phyloP scores from a whole-genome alignment of 1,140 invertebrate species.

The Stenopsyche tienmushanensis region DNA sequence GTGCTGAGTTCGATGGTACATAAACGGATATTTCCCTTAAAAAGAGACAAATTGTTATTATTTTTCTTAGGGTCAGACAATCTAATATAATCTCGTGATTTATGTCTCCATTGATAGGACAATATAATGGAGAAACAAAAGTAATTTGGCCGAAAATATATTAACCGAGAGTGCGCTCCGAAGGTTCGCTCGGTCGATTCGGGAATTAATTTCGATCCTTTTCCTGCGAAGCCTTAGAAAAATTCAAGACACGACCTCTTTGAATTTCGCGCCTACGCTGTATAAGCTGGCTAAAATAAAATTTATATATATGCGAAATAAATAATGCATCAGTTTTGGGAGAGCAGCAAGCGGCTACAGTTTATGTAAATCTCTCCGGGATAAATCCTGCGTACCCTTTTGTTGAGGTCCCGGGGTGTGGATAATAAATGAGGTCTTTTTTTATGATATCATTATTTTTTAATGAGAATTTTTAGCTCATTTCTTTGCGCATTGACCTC shows the following conservation, averaged over 20 bases:
- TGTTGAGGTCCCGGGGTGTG: background rate
- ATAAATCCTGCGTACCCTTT: constrained; percentile 5
- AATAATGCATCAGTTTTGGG: constrained; percentile 7
- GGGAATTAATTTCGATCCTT: background rate
- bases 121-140: no score
- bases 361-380: constrained; percentile 1
- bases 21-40: no score
- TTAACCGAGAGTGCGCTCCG: no score
- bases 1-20: no score
- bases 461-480: constrained; percentile 1
- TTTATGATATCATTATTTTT: background rate
- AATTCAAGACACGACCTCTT: background rate
- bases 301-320: background rate
- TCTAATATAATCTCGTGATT: no score
- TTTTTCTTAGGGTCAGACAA: no score
- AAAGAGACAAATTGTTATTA: no score
- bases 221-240: background rate
- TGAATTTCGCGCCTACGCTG: no score
- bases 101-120: no score
- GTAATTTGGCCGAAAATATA: no score
- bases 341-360: background rate
- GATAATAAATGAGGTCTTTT: background rate
- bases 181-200: no score
- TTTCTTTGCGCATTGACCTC: background rate
- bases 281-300: no score